A percentile compares a stretch with the other conserved stretches of the same genome.
phyloP scores from a whole-genome alignment of 1,140 invertebrate species.

The Orius laevigatus region DNA sequence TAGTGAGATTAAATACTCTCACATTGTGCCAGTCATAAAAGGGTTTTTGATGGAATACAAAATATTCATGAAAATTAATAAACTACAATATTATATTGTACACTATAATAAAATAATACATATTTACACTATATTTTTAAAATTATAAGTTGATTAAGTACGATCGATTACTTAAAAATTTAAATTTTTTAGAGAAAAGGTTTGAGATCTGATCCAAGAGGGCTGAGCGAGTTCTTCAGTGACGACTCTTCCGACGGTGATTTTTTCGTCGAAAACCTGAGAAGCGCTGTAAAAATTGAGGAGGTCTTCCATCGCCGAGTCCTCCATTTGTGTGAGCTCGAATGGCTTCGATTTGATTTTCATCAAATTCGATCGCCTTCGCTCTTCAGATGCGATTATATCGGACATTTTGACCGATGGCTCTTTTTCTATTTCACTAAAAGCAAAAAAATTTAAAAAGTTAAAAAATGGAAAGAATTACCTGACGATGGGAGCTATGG shows the following conservation, averaged over 20 bases:
- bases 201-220: conserved; percentile 12
- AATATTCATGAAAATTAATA: too few species aligned
- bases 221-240: conserved; percentile 12
- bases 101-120: too few species aligned
- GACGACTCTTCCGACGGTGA: conserved; percentile 38
- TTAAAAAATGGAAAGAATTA: too few species aligned
- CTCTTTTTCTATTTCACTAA: conserved; percentile 24
- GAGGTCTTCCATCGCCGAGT: conserved; percentile 52
- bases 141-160: too few species aligned
- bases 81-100: too few species aligned
- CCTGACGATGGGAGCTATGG: too few species aligned
- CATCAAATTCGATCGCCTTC: conserved; percentile 38
- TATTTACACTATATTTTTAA: too few species aligned
- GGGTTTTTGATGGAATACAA: too few species aligned
- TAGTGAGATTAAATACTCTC: too few species aligned
- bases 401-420: conserved; percentile 29
- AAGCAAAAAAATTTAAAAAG: conserved; percentile 20
- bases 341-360: conserved; percentile 44
- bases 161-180: too few species aligned
- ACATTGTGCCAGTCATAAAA: too few species aligned
- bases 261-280: conserved; percentile 40
- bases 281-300: conserved; percentile 41
- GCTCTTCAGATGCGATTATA: conserved; percentile 40
- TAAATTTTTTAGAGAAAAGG: too few species aligned
- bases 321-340: conserved; percentile 47